These are phyloP conservation scores for Rhinoptilus africanus DNA, from an alignment of 2,113 vertebrate genomes.

Conservation along the genomic window DNA sequence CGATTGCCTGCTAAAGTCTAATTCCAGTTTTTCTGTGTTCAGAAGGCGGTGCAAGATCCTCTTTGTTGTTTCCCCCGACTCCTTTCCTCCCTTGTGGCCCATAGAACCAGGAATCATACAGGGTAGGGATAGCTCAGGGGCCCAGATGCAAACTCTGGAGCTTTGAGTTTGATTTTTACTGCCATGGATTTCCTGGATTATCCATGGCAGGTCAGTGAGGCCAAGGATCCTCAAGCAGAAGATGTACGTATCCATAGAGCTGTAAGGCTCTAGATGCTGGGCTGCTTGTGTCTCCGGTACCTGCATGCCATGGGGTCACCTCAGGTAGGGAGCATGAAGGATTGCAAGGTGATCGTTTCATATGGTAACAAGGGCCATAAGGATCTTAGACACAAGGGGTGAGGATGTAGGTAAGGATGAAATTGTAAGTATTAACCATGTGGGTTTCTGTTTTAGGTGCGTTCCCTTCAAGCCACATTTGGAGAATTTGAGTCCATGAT, in stretches of 20 bases:
- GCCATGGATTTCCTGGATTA: neutral
- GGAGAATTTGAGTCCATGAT: slow-evolving; percentile 83
- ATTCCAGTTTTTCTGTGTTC: neutral
- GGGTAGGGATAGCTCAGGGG: neutral
- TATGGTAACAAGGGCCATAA: neutral
- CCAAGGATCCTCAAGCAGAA: neutral
- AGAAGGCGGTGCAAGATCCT: neutral
- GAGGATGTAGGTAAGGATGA: neutral
- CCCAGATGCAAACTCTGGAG: neutral
- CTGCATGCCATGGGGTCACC: neutral
- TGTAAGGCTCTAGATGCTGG: neutral
- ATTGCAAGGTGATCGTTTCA: rapidly evolving
- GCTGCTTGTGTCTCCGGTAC: neutral
- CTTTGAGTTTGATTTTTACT: neutral
- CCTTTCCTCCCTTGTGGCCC: neutral
- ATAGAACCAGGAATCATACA: neutral
- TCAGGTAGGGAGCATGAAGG: neutral
- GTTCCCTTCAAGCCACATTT: slow-evolving; percentile 77
- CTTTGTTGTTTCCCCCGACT: neutral
- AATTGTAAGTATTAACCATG: neutral
- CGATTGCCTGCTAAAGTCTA: neutral
- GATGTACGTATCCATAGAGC: neutral
- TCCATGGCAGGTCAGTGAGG: neutral
- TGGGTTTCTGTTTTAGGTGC: slow-evolving; percentile 77
- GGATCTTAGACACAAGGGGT: neutral